Conservation (phyloP, 2,888 invertebrate genomes). For the Drosophila anceps region DNA sequence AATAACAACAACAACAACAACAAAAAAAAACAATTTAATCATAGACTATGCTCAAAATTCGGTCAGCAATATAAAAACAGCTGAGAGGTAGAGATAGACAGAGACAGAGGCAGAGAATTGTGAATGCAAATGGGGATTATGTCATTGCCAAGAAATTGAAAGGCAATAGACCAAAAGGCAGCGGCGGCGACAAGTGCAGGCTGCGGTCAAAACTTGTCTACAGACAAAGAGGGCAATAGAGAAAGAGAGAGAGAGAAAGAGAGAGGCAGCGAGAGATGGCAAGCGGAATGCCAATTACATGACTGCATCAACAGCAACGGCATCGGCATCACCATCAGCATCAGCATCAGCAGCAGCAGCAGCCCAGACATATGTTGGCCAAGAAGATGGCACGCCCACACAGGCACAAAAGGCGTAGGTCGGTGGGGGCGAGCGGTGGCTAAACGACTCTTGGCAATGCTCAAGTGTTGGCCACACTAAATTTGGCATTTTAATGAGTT, state of each 20-base stretch:
- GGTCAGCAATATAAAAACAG: slow-evolving; percentile 16
- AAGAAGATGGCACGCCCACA: slow-evolving; percentile 51
- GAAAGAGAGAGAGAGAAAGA: slow-evolving; percentile 6
- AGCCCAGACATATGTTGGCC: slow-evolving; percentile 37
- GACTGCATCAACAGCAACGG: slow-evolving; percentile 61
- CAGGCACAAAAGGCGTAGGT: neutral
- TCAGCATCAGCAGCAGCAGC: slow-evolving; percentile 1
- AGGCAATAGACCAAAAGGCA: slow-evolving; percentile 27
- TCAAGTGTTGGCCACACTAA: slow-evolving; percentile 59
- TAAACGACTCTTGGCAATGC: slow-evolving; percentile 10
- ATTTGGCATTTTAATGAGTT: slow-evolving; percentile 69
- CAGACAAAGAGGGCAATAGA: slow-evolving; percentile 6
- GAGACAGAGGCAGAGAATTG: no score
- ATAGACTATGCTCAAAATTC: slow-evolving; percentile 53
- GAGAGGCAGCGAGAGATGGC: neutral
- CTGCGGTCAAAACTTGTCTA: slow-evolving; percentile 71
- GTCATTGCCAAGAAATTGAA: slow-evolving; percentile 63
- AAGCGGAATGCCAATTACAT: slow-evolving; percentile 66
- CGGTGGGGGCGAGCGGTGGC: neutral
- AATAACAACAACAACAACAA: no score
- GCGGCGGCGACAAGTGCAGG: slow-evolving; percentile 59
- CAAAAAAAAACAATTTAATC: slow-evolving; percentile 20
- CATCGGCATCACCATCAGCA: slow-evolving; percentile 3
- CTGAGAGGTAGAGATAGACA: slow-evolving; percentile 21
- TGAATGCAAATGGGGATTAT: slow-evolving; percentile 66